Evolutionary conservation across 2,797 vertebrate genomes (phyloP).

Genomic region (Melanotaenia maccullochi): DNA sequence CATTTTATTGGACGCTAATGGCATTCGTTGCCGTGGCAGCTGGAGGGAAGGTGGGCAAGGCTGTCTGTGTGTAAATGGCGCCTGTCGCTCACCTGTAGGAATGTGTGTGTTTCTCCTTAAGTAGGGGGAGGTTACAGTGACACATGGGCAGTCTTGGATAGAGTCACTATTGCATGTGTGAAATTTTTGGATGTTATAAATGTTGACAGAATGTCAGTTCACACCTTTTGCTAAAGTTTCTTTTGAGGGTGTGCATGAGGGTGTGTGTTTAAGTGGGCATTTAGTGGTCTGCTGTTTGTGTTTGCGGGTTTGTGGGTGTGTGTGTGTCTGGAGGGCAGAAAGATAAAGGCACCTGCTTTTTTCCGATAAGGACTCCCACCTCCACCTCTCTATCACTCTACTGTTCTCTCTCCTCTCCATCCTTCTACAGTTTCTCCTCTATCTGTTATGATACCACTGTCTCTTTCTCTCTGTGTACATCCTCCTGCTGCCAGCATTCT

Average conservation of each 20-base stretch:
- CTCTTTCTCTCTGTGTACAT: conserved; percentile 25
- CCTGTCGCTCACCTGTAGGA: conserved; percentile 71
- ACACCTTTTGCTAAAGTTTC: conserved; percentile 5
- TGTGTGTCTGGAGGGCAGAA: conserved; percentile 71
- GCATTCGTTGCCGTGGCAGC: conserved; percentile 75
- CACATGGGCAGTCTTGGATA: conserved; percentile 13
- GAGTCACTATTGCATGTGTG: not conserved
- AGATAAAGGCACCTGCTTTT: conserved; percentile 81
- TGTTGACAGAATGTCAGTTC: conserved; percentile 32
- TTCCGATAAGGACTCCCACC: conserved; percentile 82
- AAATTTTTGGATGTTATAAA: conserved; percentile 15
- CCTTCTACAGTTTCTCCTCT: conserved; percentile 44
- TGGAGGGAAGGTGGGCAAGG: conserved; percentile 54
- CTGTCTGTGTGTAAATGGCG: conserved; percentile 68
- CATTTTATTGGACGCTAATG: conserved; percentile 81
- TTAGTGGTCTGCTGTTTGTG: conserved; percentile 42
- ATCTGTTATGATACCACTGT: conserved; percentile 27
- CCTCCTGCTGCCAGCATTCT: conserved; percentile 9
- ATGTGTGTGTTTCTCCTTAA: conserved; percentile 32
- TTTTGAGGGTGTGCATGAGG: conserved; percentile 10
- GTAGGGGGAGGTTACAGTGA: conserved; percentile 12
- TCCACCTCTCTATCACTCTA: conserved; percentile 68
- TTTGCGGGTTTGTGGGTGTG: conserved; percentile 45
- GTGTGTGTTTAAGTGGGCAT: conserved; percentile 38
- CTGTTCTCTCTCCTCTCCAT: conserved; percentile 63